Percentiles rank a stretch among this genome's conserved stretches.
Conservation (phyloP, 2,797 vertebrate species). For the Harpagifer antarcticus region DNA sequence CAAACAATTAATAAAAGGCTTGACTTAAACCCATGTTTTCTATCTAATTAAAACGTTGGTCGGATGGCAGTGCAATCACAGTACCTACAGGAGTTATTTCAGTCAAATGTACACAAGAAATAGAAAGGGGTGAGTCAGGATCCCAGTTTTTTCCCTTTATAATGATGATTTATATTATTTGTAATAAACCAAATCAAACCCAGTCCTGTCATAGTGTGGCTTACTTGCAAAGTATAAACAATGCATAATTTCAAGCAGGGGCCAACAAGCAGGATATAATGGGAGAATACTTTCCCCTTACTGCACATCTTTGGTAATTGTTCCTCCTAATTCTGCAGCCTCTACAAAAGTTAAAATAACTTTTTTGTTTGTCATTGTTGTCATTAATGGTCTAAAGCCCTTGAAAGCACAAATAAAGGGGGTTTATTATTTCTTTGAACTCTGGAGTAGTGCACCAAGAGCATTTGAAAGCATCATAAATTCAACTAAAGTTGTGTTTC, state of each 20-base stretch:
- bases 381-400: neutral
- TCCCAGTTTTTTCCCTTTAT: neutral
- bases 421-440: neutral
- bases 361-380: neutral
- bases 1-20: too few species aligned
- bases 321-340: neutral
- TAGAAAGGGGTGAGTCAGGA: neutral
- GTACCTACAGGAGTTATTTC: neutral
- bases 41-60: neutral
- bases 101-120: neutral
- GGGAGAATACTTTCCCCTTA: neutral
- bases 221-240: neutral
- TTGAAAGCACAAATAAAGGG: neutral
- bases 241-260: neutral
- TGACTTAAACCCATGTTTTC: neutral
- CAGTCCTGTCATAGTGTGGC: neutral
- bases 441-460: neutral
- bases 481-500: constrained; percentile 44
- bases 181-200: neutral
- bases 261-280: neutral
- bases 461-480: constrained; percentile 49
- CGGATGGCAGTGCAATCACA: neutral
- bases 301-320: neutral
- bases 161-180: neutral
- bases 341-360: neutral